phyloP scores from a whole-genome alignment of 1,140 invertebrate species.

The Euwallacea fornicatus region DNA sequence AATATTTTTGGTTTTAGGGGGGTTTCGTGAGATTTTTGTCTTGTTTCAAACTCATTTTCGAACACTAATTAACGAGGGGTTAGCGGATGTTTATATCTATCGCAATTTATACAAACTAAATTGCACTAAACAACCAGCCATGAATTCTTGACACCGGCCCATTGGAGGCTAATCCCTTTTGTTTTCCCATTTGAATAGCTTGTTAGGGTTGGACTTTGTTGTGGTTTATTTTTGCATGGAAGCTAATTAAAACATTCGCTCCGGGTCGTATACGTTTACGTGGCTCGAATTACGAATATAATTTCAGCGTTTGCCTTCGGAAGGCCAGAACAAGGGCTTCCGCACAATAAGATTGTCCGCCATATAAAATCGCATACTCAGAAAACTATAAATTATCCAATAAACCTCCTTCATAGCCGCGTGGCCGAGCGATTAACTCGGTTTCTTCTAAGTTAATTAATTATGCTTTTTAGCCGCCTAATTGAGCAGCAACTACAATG shows the following conservation, averaged over 20 bases:
- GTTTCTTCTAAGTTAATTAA: conserved; percentile 19
- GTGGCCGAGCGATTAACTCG: conserved; percentile 5
- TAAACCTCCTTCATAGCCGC: conserved; percentile 8
- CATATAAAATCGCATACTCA: neutral
- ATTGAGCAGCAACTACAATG: conserved; percentile 13
- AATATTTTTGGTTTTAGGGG: too few species aligned
- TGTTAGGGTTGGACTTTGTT: conserved; percentile 4
- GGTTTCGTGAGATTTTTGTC: too few species aligned
- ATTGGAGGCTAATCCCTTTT: conserved; percentile 3
- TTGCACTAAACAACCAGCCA: neutral
- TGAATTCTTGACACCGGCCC: conserved; percentile 1
- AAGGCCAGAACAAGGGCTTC: neutral
- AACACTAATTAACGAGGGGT: too few species aligned
- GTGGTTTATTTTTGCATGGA: conserved; percentile 1
- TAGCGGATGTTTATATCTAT: too few species aligned
- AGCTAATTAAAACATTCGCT: conserved; percentile 5
- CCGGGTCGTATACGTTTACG: conserved; percentile 1
- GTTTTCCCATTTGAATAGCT: conserved; percentile 5
- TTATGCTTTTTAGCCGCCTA: conserved; percentile 13
- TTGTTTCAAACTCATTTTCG: too few species aligned
- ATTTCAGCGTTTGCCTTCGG: neutral
- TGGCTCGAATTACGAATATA: neutral
- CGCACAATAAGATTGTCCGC: conserved; percentile 1
- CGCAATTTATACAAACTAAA: too few species aligned
- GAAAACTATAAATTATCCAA: conserved; percentile 11